Percentiles rank a stretch among this genome's conserved stretches.
These are phyloP conservation scores for Galeopsomyia nigrocyanea DNA, from an alignment of 2,888 invertebrate genomes.

Conservation along the genomic window DNA sequence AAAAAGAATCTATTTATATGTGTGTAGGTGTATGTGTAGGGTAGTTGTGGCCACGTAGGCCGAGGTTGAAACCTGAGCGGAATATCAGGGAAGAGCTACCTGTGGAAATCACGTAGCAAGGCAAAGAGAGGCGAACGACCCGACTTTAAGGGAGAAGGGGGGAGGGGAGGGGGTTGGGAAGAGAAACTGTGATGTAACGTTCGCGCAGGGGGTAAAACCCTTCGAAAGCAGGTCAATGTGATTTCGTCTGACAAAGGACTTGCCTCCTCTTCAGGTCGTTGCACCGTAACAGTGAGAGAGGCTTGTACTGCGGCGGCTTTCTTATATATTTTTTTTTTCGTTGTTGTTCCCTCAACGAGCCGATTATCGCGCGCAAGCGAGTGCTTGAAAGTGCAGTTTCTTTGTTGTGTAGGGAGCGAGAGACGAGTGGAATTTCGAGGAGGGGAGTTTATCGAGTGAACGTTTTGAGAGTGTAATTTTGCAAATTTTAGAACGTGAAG, in stretches of 20 bases:
- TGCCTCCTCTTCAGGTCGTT: constrained; percentile 29
- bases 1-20: too few species aligned
- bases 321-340: background rate
- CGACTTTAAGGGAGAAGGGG: background rate
- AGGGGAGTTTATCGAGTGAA: too few species aligned
- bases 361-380: background rate
- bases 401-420: too few species aligned
- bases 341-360: background rate
- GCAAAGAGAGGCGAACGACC: background rate
- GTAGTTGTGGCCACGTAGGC: too few species aligned
- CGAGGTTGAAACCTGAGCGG: too few species aligned
- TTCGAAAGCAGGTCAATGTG: constrained; percentile 46
- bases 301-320: background rate
- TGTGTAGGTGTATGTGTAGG: too few species aligned
- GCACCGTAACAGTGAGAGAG: constrained; percentile 19
- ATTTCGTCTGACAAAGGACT: constrained; percentile 43
- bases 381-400: background rate
- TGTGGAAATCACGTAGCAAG: constrained; percentile 47
- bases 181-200: constrained; percentile 40
- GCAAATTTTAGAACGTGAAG: too few species aligned
- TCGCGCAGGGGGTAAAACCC: too few species aligned
- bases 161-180: background rate
- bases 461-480: too few species aligned
- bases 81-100: constrained; percentile 26
- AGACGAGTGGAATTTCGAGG: too few species aligned